Percentiles rank a stretch among this genome's conserved stretches.
phyloP scores from a whole-genome alignment of 2,797 vertebrate genomes.

The Limosa lapponica region DNA sequence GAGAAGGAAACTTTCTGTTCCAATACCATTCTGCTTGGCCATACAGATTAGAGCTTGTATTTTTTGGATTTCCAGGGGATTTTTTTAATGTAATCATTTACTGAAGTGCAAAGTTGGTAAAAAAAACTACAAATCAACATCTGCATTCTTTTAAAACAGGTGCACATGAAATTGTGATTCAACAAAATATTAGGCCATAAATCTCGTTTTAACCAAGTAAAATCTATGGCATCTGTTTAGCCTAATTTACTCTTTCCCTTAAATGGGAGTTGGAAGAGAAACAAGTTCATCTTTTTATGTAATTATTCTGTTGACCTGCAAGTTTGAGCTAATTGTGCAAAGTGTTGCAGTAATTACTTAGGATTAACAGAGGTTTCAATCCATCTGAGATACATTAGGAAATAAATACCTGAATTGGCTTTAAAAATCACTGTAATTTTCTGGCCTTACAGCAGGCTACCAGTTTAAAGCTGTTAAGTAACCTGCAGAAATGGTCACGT shows the following conservation, averaged over 20 bases:
- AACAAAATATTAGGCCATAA: neutral
- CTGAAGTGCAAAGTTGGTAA: neutral
- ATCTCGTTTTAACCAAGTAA: slow-evolving; percentile 4
- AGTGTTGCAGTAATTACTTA: slow-evolving; percentile 12
- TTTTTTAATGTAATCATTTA: neutral
- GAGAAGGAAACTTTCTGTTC: neutral
- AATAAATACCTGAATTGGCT: neutral
- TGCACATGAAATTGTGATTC: neutral
- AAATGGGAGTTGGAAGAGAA: neutral
- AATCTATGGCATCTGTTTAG: neutral
- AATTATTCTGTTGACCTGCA: slow-evolving; percentile 31
- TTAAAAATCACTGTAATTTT: neutral
- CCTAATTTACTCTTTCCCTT: slow-evolving; percentile 15
- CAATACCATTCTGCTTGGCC: neutral
- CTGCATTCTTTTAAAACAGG: neutral
- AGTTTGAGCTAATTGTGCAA: slow-evolving; percentile 24
- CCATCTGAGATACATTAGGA: neutral
- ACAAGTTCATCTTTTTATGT: neutral
- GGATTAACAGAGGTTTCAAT: neutral
- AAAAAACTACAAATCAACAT: neutral
- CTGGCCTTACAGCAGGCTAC: neutral
- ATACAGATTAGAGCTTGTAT: neutral
- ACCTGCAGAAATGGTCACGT: neutral
- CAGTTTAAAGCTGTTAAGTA: neutral
- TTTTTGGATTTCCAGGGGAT: neutral